Evolutionary conservation across 2,888 invertebrate genomes (phyloP), one percentile per base, ranked within the genome.

Genomic region (Hipparchia semele): DNA sequence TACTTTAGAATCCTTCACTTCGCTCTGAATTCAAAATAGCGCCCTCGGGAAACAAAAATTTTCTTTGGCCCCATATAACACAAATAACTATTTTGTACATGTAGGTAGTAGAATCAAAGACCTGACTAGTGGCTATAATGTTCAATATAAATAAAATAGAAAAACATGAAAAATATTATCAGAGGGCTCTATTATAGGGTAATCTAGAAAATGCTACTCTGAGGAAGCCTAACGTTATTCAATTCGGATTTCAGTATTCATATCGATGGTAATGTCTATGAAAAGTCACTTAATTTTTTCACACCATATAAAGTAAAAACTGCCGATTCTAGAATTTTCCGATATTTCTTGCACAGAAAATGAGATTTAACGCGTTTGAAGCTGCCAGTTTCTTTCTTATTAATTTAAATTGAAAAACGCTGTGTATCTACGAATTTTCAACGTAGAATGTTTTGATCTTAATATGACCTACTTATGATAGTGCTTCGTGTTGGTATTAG

Each of bases 381-480:
- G 13, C 62, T 46, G 46, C 46, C 64, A 23, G 10, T 64, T 64
- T 64, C 64, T 64, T 64, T 23, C 23, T 5, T 51, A 64, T 49
- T 64, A 64, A 64, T 13, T 49, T 64, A 49, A 64, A 64, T 64
- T 49, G 49, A 64, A 64, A 39, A 64, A 13, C 23, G 46, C 46
- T 13, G 49, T 49, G 49, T 49, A 49, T 64, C 13, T 51, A n/a
- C 49, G 7, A 51, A 23, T 64, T 64, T 23, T 51, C 13, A 9
- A 2, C 46, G 49, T 49, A 49, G 49, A 64, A 49, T 46, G 64
- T 64, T 64, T 9, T 8, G 39, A 61, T 45, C n/a, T 61, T 12
- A 45, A 7, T 12, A 39, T 61, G 23, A 39, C 23, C 39, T 23
- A 39, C 33, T 60, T 5, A 13, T 58, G 13, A 13, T 2, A 58